These are phyloP conservation scores for Cepphus grylle DNA, from an alignment of 2,113 vertebrate species.

Conservation along the genomic window DNA sequence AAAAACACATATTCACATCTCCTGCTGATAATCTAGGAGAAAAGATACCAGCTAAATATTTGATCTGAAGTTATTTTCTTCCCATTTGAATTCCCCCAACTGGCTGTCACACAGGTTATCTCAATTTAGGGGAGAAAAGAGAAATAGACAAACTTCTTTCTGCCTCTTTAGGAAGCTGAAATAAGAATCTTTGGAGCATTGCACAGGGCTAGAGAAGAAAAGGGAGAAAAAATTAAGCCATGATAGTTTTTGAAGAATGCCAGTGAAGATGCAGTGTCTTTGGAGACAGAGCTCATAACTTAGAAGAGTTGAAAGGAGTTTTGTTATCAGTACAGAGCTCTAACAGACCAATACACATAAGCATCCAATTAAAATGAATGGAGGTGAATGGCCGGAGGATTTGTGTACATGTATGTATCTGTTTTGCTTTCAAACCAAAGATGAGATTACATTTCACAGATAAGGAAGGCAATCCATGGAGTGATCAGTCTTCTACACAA, in stretches of 20 bases:
- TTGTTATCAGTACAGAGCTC: neutral
- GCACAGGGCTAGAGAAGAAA: neutral
- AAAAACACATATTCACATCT: neutral
- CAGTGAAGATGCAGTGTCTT: neutral
- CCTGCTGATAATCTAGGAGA: neutral
- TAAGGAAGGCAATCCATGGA: neutral
- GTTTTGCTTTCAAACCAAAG: neutral
- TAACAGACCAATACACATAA: neutral
- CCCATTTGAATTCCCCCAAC: conserved; percentile 1
- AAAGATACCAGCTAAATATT: conserved; percentile 27
- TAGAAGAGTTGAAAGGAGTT: conserved; percentile 6
- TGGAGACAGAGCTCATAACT: conserved; percentile 13
- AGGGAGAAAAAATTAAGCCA: neutral
- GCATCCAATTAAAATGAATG: neutral
- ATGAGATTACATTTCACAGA: neutral
- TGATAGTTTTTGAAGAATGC: conserved; percentile 1
- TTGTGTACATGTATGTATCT: neutral
- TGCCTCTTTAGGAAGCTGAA: neutral
- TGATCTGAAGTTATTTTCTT: conserved; percentile 41
- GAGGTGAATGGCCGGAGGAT: neutral
- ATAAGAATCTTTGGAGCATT: neutral
- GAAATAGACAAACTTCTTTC: neutral
- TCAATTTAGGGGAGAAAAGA: neutral
- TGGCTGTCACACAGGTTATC: neutral
- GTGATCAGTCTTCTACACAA: neutral